Evolutionary conservation across 2,888 invertebrate genomes (phyloP).

Genomic region (Acholoe squamosa): DNA sequence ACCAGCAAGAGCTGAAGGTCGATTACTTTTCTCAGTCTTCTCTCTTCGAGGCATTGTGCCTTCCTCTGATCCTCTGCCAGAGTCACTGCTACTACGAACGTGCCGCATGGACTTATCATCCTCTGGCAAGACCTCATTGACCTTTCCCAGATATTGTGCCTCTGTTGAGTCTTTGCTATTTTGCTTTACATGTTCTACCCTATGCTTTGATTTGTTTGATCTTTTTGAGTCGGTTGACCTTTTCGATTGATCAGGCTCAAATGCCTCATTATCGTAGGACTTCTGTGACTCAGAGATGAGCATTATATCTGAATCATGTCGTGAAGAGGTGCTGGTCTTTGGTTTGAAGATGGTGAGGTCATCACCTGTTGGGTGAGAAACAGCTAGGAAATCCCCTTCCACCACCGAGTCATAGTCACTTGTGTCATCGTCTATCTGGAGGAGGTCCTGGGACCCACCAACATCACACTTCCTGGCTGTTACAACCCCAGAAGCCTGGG

Average conservation of each 20-base stretch:
- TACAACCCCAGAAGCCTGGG: conserved; percentile 45
- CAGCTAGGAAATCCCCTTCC: conserved; percentile 74
- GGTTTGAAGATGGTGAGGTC: background rate
- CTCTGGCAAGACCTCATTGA: background rate
- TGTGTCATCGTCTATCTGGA: conserved; percentile 75
- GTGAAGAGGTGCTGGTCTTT: background rate
- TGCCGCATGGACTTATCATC: conserved; percentile 11
- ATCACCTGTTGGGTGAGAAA: conserved; percentile 76
- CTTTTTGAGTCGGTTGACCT: background rate
- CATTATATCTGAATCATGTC: conserved; percentile 47
- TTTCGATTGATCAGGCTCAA: background rate
- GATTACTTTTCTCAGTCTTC: background rate
- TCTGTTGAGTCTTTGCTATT: background rate
- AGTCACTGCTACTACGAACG: conserved; percentile 51
- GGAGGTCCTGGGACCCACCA: conserved; percentile 73
- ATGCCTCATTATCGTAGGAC: conserved; percentile 25
- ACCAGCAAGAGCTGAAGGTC: background rate
- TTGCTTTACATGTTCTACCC: background rate
- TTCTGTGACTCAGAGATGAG: background rate
- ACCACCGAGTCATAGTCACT: conserved; percentile 80
- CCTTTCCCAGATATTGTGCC: background rate
- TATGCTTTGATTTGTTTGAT: background rate
- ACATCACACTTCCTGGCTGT: conserved; percentile 79
- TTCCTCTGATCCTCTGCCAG: conserved; percentile 47
- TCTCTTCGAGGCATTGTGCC: conserved; percentile 36